Conservation (phyloP, 2,797 vertebrate species). For the Tadarida brasiliensis region DNA sequence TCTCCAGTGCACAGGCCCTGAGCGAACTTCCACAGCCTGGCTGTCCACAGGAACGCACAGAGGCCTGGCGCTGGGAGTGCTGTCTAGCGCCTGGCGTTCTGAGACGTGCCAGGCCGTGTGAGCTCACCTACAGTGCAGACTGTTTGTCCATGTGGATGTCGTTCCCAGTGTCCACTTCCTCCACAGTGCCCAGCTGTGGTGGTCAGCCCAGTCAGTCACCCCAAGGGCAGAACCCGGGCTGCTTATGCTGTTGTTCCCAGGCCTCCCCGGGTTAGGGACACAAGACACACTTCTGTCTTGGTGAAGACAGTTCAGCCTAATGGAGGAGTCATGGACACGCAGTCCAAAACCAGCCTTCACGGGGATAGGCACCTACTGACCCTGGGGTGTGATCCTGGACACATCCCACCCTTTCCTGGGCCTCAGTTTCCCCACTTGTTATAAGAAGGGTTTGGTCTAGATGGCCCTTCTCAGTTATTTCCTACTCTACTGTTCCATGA, state of each 20-base stretch:
- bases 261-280: neutral
- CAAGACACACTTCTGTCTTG: neutral
- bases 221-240: neutral
- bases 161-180: neutral
- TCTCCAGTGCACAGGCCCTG: accelerated
- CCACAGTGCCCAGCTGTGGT: neutral
- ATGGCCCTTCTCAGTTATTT: neutral
- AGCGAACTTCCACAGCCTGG: neutral
- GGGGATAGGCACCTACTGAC: no score
- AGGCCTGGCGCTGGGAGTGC: neutral
- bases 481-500: neutral
- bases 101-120: neutral
- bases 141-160: neutral
- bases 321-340: neutral
- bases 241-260: neutral
- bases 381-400: accelerated
- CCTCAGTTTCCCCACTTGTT: neutral
- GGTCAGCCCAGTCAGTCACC: neutral
- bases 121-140: accelerated
- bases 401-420: neutral
- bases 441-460: neutral
- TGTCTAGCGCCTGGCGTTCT: neutral
- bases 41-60: neutral
- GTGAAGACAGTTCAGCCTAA: neutral
- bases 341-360: neutral